phyloP scores from a whole-genome alignment of 2,888 invertebrate genomes.

The Acrocyrtus sp. region DNA sequence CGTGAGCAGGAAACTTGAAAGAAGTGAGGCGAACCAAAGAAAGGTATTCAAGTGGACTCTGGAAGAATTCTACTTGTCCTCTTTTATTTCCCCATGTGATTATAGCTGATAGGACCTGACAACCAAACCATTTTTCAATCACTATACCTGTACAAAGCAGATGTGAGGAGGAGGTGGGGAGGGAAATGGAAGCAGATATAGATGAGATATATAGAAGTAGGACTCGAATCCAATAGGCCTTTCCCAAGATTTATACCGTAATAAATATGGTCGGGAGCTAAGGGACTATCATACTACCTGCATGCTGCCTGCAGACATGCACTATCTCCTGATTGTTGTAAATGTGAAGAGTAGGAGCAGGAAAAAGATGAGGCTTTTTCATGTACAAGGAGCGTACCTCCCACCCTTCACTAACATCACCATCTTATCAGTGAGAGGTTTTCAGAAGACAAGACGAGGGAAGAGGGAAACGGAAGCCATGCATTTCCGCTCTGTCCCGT shows the following conservation, averaged over 20 bases:
- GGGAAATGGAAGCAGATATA: no score
- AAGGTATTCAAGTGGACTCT: constrained; percentile 6
- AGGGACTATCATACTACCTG: no score
- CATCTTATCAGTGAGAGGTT: no score
- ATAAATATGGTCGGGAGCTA: no score
- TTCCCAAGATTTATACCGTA: no score
- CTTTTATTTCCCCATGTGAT: constrained; percentile 14
- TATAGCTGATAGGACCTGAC: constrained; percentile 28
- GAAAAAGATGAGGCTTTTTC: background rate
- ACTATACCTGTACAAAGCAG: constrained; percentile 36
- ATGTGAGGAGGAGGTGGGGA: background rate
- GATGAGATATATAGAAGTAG: no score
- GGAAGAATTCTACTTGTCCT: constrained; percentile 2
- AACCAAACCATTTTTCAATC: constrained; percentile 38
- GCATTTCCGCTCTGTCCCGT: constrained; percentile 30
- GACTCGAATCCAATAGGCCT: no score
- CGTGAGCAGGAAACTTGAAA: background rate
- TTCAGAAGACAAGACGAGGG: no score
- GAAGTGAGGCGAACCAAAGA: constrained; percentile 11
- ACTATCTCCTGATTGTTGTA: no score
- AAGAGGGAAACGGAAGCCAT: constrained; percentile 33
- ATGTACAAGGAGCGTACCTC: no score
- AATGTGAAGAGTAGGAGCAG: background rate
- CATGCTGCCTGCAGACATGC: no score
- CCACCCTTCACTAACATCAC: no score